Base-by-base conservation (phyloP, 2,797 vertebrate genomes). In the Smutsia temminckii region DNA sequence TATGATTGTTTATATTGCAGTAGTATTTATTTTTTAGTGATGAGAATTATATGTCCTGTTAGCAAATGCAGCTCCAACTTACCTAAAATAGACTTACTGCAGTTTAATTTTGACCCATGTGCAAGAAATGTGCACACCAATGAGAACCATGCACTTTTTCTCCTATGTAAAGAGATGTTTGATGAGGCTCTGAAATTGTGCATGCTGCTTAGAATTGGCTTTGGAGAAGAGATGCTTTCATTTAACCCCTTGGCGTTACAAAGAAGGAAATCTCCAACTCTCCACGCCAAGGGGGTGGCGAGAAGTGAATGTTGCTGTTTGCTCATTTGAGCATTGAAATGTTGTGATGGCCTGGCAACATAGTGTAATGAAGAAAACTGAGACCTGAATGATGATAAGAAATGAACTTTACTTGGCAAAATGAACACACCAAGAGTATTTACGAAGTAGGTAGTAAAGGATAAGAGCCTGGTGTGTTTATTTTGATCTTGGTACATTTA, bases 1-100 rank as follows among this genome's bases (percentile, higher is more conserved):
- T 90, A 95, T 68, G 20, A 89, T 96, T 6, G 97, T 98, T 96
- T 98, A 92, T 97, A 97, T 98, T 96, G 97, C 96, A 0, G 97
- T 99, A 98, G 98, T 98, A 98, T 99, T 99, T 98, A 98, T 99
- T 99, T 98, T 96, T 98, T 99, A 98, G 98, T 98, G 97, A 97
- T 98, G 97, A 98, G 95, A 97, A 97, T 97, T 98, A 95, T 98
- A 98, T 98, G 98, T 98, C 98, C 97, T 98, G 96, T 98, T 98
- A 98, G 98, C 98, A 98, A 97, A 98, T 97, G 97, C 98, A 98
- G 98, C 98, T 98, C 98, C 98, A 97, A 97, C 97, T 97, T 97
- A 98, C 93, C 51, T 79, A 91, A 96, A 97, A 96, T 91, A 98
- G 98, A 97, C 97, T 98, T 97, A 95, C 74, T 97, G 97, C 97